Conservation (phyloP, 2,888 invertebrate species). For the Kryphioiulus occultus region DNA sequence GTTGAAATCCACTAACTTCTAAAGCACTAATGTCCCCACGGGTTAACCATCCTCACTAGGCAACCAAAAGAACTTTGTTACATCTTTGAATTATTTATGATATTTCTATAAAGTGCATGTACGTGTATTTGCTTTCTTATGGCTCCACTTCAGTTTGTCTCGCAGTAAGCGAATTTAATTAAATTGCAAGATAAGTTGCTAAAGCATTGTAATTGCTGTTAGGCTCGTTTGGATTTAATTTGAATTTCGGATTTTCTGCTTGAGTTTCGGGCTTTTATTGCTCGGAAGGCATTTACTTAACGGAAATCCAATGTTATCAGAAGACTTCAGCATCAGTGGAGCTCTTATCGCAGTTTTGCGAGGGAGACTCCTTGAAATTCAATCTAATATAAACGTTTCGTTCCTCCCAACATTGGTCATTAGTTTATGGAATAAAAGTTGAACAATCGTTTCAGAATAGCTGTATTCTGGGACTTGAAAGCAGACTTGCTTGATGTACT, state of each 20-base stretch:
- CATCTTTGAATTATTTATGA: neutral
- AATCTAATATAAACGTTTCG: neutral
- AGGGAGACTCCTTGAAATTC: neutral
- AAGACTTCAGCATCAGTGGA: neutral
- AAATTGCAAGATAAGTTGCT: neutral
- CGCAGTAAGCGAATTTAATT: neutral
- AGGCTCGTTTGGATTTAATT: neutral
- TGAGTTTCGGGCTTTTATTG: neutral
- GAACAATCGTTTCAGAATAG: neutral
- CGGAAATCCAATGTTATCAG: conserved; percentile 4
- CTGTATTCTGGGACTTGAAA: neutral
- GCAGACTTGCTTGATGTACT: neutral
- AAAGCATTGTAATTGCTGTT: neutral
- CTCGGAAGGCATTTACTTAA: neutral
- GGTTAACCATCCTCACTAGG: neutral
- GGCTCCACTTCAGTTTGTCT: neutral
- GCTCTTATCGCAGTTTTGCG: neutral
- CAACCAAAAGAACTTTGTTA: neutral
- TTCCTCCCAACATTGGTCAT: neutral
- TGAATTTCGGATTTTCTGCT: neutral
- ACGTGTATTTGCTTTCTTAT: neutral
- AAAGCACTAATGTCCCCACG: neutral
- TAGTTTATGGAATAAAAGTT: conserved; percentile 12
- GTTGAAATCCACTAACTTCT: no score
- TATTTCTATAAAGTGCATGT: no score